Evolutionary conservation across 2,888 invertebrate species (phyloP).

Genomic region (Elmis aenea): DNA sequence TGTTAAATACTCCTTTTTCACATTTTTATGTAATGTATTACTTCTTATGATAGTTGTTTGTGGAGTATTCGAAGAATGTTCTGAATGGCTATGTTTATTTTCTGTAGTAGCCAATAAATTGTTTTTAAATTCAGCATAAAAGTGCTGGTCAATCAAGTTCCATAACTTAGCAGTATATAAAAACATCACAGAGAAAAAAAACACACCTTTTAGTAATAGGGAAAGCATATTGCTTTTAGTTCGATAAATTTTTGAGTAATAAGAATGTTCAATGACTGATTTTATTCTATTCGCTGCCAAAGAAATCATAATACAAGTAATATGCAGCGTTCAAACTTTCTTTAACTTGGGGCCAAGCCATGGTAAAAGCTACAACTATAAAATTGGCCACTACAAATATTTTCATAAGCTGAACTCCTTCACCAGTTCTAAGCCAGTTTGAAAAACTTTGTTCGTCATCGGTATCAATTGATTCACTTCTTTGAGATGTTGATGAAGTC

Average conservation of each 20-base stretch:
- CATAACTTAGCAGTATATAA: conserved; percentile 69
- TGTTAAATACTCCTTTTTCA: no score
- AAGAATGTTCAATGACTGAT: no score
- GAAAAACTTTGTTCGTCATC: conserved; percentile 39
- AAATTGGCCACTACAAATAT: conserved; percentile 77
- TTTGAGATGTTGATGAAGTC: not conserved
- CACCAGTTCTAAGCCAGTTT: conserved; percentile 50
- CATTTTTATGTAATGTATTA: no score
- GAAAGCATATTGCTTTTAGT: conserved; percentile 63
- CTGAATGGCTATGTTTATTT: no score
- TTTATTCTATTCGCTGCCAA: conserved; percentile 8
- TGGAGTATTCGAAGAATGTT: no score
- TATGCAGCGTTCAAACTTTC: conserved; percentile 50
- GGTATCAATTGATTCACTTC: conserved; percentile 21
- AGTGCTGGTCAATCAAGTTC: conserved; percentile 70
- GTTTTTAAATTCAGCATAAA: conserved; percentile 64
- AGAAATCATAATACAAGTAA: conserved; percentile 37
- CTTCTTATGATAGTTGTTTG: no score
- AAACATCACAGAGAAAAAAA: conserved; percentile 62
- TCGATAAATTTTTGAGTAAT: conserved; percentile 16
- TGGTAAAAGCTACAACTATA: conserved; percentile 63
- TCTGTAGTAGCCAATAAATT: no score
- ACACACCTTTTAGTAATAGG: conserved; percentile 57
- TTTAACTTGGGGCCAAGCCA: conserved; percentile 70
- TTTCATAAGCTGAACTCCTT: conserved; percentile 70